Conservation (phyloP, 2,113 vertebrate species). For the Callaeas wilsoni region DNA sequence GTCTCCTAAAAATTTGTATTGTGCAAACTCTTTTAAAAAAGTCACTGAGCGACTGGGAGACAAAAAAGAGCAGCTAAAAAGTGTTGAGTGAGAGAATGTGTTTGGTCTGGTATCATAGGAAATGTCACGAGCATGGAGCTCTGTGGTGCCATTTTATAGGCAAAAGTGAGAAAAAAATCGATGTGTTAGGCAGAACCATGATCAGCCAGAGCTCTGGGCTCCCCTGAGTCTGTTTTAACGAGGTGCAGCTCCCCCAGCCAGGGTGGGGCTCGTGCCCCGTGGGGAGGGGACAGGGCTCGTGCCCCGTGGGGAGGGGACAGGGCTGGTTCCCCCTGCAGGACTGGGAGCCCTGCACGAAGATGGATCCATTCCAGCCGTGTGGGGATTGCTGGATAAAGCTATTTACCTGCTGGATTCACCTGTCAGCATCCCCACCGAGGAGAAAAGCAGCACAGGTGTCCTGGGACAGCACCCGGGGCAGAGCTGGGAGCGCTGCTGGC, state of each 20-base stretch:
- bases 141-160: background rate
- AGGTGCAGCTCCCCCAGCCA: background rate
- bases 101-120: background rate
- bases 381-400: background rate
- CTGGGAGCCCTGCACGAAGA: accelerated
- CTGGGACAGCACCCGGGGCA: background rate
- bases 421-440: background rate
- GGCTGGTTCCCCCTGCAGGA: background rate
- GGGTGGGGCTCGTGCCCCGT: accelerated
- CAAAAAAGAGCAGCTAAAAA: background rate
- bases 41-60: background rate
- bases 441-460: background rate
- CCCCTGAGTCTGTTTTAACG: accelerated
- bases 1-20: background rate
- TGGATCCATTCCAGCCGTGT: background rate
- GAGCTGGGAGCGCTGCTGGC: background rate
- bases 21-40: background rate
- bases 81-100: background rate
- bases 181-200: background rate
- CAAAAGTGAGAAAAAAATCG: background rate
- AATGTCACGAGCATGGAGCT: background rate
- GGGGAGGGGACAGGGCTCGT: background rate
- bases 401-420: background rate
- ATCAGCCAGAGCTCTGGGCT: background rate
- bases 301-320: background rate